Percentiles rank a stretch among this genome's conserved stretches.
Conservation (phyloP, 2,113 vertebrate species). For the Ophthalmolycus amberensis region DNA sequence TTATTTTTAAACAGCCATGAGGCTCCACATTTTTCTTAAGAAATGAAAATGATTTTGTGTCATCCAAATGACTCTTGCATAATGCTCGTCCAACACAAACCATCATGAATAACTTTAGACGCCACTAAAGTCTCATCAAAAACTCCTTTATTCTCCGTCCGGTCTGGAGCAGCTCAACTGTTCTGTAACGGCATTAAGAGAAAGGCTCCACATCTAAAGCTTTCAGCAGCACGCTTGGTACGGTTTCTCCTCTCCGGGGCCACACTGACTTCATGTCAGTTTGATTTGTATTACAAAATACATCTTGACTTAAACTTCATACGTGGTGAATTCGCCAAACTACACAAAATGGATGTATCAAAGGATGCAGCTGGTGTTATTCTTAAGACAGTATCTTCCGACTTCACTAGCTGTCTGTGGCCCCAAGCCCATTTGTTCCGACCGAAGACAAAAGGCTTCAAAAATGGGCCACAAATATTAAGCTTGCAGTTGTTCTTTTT, state of each 20-base stretch:
- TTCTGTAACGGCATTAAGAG: slow-evolving; percentile 43
- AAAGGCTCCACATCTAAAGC: slow-evolving; percentile 26
- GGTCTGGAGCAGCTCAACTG: slow-evolving; percentile 33
- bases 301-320: background rate
- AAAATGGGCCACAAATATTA: background rate
- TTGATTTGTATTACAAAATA: background rate
- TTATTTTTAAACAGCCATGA: slow-evolving; percentile 22
- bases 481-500: background rate
- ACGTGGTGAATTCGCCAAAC: background rate
- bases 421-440: background rate
- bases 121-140: slow-evolving; percentile 51
- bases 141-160: slow-evolving; percentile 33
- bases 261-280: background rate
- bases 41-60: slow-evolving; percentile 28
- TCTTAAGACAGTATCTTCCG: background rate
- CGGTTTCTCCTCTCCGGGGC: slow-evolving; percentile 20
- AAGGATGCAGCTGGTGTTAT: background rate
- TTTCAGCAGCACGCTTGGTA: slow-evolving; percentile 39
- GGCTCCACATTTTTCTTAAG: slow-evolving; percentile 36
- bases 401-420: background rate
- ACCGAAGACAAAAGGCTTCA: background rate
- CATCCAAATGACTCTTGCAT: slow-evolving; percentile 36
- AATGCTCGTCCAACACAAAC: slow-evolving; percentile 54
- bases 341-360: slow-evolving; percentile 1
- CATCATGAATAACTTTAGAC: slow-evolving; percentile 57